These are phyloP conservation scores for Sylvia borin DNA, from an alignment of 2,797 vertebrate species.

Conservation along the genomic window DNA sequence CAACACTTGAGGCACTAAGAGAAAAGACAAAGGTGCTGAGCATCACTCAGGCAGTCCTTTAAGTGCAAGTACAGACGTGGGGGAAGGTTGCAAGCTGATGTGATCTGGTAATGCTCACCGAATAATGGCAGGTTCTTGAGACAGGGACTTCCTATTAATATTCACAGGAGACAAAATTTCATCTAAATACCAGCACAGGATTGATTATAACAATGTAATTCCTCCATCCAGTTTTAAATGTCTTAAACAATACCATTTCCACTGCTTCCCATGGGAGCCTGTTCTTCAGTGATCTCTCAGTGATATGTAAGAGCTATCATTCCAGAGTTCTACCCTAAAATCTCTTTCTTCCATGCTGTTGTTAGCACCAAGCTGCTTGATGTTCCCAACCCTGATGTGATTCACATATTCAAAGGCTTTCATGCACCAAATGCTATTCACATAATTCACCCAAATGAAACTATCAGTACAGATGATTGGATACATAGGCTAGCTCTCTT, in stretches of 20 bases:
- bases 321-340: background rate
- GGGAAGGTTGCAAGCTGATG: background rate
- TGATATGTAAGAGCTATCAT: background rate
- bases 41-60: constrained; percentile 33
- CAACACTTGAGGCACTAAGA: background rate
- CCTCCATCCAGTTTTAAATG: constrained; percentile 15
- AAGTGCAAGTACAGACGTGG: background rate
- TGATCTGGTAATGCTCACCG: background rate
- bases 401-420: background rate
- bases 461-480: background rate
- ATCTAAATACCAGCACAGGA: constrained; percentile 54
- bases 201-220: constrained; percentile 44
- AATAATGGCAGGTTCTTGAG: constrained; percentile 32
- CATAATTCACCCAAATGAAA: background rate
- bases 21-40: constrained; percentile 15
- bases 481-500: background rate
- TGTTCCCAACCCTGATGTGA: background rate
- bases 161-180: constrained; percentile 9
- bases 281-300: background rate
- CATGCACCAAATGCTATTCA: background rate
- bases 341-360: background rate
- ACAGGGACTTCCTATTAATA: constrained; percentile 39
- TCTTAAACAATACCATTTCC: background rate
- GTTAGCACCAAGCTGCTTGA: background rate
- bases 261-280: background rate